Evolutionary conservation across 2,888 invertebrate species (phyloP).

Genomic region (Melanotus villosus): DNA sequence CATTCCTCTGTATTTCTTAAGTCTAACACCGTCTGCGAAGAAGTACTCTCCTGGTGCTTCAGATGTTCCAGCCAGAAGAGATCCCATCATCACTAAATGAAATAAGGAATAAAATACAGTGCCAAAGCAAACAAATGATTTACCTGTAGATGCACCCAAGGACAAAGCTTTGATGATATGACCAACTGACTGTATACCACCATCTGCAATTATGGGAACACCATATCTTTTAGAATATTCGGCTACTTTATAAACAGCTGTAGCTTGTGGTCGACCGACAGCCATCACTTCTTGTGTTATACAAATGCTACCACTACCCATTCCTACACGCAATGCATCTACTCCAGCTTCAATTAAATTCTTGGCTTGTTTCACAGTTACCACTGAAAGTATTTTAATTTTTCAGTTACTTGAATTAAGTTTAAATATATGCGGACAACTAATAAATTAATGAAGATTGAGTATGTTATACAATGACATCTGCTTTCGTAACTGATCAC

Average conservation of each 20-base stretch:
- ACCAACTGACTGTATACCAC: slow-evolving; percentile 96
- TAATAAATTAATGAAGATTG: no score
- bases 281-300: slow-evolving; percentile 99
- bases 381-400: no score
- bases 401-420: no score
- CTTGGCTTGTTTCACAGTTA: slow-evolving; percentile 96
- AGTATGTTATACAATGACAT: no score
- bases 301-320: slow-evolving; percentile 99
- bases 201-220: slow-evolving; percentile 98
- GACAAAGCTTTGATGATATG: slow-evolving; percentile 96
- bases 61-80: slow-evolving; percentile 95
- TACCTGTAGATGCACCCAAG: slow-evolving; percentile 89
- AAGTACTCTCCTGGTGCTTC: slow-evolving; percentile 99
- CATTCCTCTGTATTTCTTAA: slow-evolving; percentile 99
- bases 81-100: slow-evolving; percentile 99
- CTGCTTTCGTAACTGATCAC: no score
- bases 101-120: no score
- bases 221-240: slow-evolving; percentile 90
- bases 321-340: slow-evolving; percentile 96
- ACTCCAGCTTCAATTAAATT: slow-evolving; percentile 98
- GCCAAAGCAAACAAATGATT: slow-evolving; percentile 34
- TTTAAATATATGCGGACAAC: no score
- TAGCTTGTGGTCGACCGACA: slow-evolving; percentile 97
- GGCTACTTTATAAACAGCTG: slow-evolving; percentile 96
- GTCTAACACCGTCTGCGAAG: slow-evolving; percentile 96